Percentiles rank a stretch among this genome's conserved stretches.
phyloP scores from a whole-genome alignment of 2,113 vertebrate genomes.

The Lagopus leucura region DNA sequence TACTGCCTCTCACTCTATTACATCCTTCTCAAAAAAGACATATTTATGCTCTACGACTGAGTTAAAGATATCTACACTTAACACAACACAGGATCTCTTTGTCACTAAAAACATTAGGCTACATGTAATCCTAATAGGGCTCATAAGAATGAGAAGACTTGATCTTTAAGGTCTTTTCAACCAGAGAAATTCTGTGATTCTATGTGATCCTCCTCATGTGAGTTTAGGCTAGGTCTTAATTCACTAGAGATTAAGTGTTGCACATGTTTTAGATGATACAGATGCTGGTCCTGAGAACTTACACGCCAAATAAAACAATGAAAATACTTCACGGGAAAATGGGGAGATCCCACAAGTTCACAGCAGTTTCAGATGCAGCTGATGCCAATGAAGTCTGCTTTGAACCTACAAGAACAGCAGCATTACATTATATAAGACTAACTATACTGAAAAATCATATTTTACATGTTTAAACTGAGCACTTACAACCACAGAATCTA shows the following conservation, averaged over 20 bases:
- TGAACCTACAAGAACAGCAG: not conserved
- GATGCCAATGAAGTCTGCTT: fast-evolving
- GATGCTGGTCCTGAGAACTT: not conserved
- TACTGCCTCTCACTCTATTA: not conserved
- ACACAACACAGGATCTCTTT: not conserved
- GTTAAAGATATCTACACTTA: not conserved
- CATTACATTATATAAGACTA: not conserved
- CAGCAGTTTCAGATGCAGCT: not conserved
- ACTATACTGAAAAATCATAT: not conserved
- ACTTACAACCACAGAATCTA: not conserved
- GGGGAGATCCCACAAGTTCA: not conserved
- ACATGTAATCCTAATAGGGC: not conserved
- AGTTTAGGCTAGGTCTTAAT: not conserved
- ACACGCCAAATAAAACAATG: not conserved
- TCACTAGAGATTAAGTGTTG: not conserved
- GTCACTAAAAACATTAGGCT: not conserved
- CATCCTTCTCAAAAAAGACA: not conserved
- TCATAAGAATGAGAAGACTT: not conserved
- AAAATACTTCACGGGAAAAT: not conserved
- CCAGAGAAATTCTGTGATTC: too few relatives aligned
- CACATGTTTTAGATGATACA: not conserved
- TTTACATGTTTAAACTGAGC: not conserved
- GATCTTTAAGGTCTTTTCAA: too few relatives aligned
- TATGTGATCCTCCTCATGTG: not conserved
- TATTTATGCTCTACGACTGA: not conserved